phyloP scores from a whole-genome alignment of 2,113 vertebrate species.

The Gasterosteus nipponicus region DNA sequence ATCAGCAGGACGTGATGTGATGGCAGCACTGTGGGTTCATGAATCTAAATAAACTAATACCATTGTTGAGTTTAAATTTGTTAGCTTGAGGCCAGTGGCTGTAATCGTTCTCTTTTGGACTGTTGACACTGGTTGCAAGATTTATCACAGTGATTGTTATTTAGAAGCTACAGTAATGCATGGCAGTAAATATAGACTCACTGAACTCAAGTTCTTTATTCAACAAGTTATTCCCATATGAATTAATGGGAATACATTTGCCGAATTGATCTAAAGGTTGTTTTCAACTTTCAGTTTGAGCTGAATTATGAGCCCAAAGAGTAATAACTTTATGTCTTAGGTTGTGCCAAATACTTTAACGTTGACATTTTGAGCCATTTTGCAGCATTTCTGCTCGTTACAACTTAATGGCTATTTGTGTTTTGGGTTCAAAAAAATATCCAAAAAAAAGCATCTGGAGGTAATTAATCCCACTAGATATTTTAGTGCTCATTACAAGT shows the following conservation, averaged over 20 bases:
- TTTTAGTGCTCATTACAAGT: not conserved
- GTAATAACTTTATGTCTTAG: not conserved
- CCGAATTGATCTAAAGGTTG: not conserved
- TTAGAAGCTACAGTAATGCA: conserved; percentile 1
- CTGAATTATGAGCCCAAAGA: too few relatives aligned
- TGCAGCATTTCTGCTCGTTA: not conserved
- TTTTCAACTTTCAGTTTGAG: conserved; percentile 24
- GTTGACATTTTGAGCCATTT: not conserved
- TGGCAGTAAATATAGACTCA: conserved; percentile 26
- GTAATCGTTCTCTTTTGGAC: conserved; percentile 13
- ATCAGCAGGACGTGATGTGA: not conserved
- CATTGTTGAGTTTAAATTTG: conserved; percentile 17
- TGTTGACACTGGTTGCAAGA: conserved; percentile 1
- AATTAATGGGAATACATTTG: conserved; percentile 14
- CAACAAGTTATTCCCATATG: not conserved
- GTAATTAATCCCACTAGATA: not conserved
- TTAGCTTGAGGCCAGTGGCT: not conserved
- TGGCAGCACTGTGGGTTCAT: not conserved
- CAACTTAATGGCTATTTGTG: not conserved
- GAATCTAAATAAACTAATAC: not conserved
- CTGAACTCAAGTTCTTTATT: conserved; percentile 28
- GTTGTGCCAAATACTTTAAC: not conserved
- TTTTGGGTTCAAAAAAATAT: not conserved
- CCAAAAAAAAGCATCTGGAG: conserved; percentile 11
- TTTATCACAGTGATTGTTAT: conserved; percentile 15